These are phyloP conservation scores for Hemithea aestivaria DNA, from an alignment of 2,888 invertebrate genomes.

Conservation along the genomic window DNA sequence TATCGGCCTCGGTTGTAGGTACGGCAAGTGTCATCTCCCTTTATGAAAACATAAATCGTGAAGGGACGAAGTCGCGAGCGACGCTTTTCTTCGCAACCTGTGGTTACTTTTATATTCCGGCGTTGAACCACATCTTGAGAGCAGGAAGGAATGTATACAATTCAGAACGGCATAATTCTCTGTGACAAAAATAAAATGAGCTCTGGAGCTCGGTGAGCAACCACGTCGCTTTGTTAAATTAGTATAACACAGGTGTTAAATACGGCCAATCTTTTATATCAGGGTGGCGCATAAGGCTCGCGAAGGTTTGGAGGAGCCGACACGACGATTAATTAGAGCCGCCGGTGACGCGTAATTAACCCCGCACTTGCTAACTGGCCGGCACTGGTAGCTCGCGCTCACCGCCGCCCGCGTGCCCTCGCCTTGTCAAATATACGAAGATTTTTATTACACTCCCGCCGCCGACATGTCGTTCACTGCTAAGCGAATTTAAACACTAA, in stretches of 20 bases:
- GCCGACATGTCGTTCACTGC: slow-evolving; percentile 10
- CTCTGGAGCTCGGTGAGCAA: too few species aligned
- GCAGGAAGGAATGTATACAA: slow-evolving; percentile 1
- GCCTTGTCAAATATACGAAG: slow-evolving; percentile 32
- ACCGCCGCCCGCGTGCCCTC: slow-evolving; percentile 11
- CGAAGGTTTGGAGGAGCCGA: slow-evolving; percentile 29
- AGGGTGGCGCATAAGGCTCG: slow-evolving; percentile 24
- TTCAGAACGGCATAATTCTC: background rate
- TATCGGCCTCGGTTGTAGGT: slow-evolving; percentile 18
- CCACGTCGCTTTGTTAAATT: too few species aligned
- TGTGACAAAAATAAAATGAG: slow-evolving; percentile 22
- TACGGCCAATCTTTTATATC: slow-evolving; percentile 44
- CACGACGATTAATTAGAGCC: slow-evolving; percentile 51
- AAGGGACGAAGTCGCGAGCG: slow-evolving; percentile 27
- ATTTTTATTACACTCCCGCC: slow-evolving; percentile 20
- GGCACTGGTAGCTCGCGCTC: slow-evolving; percentile 19
- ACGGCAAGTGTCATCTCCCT: slow-evolving; percentile 31
- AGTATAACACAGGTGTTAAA: slow-evolving; percentile 48
- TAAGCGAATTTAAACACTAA: slow-evolving; percentile 20
- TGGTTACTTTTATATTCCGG: slow-evolving; percentile 20
- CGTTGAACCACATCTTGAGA: slow-evolving; percentile 9
- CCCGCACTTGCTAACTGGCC: slow-evolving; percentile 35
- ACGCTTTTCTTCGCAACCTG: slow-evolving; percentile 14
- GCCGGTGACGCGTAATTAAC: slow-evolving; percentile 50
- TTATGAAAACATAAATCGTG: slow-evolving; percentile 38